Evolutionary conservation across 2,797 vertebrate genomes (phyloP).

Genomic region (Coranthus polyacanthus): DNA sequence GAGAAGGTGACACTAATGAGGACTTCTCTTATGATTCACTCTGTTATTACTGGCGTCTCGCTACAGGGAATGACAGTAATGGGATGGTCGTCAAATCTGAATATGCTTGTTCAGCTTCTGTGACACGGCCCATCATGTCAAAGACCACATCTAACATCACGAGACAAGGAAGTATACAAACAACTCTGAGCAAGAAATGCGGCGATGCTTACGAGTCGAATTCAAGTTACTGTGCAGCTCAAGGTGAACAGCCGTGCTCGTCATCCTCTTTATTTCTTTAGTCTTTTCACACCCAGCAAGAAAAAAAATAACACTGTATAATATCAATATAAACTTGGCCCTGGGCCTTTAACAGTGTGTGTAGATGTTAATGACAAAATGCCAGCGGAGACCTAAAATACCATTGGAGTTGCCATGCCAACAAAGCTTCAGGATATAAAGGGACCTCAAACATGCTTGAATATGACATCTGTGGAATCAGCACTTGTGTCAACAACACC

Average conservation of each 20-base stretch:
- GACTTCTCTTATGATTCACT: constrained; percentile 20
- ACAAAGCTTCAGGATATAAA: constrained; percentile 64
- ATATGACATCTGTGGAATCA: constrained; percentile 61
- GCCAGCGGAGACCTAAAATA: constrained; percentile 51
- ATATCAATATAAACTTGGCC: constrained; percentile 43
- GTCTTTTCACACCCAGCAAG: constrained; percentile 11
- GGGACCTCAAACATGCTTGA: constrained; percentile 44
- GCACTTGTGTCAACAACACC: constrained; percentile 36
- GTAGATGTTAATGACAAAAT: constrained; percentile 53
- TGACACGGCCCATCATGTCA: constrained; percentile 43
- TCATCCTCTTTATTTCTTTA: constrained; percentile 7
- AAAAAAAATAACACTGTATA: constrained; percentile 25
- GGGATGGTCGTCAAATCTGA: constrained; percentile 31
- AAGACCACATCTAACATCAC: constrained; percentile 29
- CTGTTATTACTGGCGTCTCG: constrained; percentile 18
- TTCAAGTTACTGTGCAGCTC: neutral
- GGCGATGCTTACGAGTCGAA: neutral
- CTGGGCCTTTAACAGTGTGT: constrained; percentile 22
- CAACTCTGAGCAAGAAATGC: neutral
- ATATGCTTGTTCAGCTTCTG: constrained; percentile 54
- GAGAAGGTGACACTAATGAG: constrained; percentile 38
- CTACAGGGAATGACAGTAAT: constrained; percentile 28
- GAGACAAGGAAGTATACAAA: constrained; percentile 8
- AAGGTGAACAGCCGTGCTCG: constrained; percentile 13
- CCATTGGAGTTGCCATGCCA: constrained; percentile 70